phyloP scores from a whole-genome alignment of 2,888 invertebrate genomes.

The Protonemura montana region DNA sequence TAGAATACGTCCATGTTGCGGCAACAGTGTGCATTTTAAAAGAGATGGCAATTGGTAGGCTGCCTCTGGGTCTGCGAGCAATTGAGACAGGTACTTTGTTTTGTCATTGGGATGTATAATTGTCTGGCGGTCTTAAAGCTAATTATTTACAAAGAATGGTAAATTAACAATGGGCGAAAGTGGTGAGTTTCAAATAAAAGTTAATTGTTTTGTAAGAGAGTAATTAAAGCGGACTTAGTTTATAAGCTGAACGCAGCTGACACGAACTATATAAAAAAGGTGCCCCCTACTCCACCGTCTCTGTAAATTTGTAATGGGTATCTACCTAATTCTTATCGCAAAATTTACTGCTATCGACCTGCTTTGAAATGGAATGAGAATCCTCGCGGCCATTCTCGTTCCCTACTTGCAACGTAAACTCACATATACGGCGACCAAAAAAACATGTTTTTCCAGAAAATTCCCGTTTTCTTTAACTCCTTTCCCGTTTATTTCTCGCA shows the following conservation, averaged over 20 bases:
- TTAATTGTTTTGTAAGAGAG: conserved; percentile 12
- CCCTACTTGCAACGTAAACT: neutral
- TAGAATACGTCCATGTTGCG: conserved; percentile 7
- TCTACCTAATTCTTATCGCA: neutral
- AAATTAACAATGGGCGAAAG: neutral
- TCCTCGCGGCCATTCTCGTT: neutral
- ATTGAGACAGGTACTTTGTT: neutral
- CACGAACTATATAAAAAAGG: neutral
- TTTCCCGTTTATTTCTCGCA: neutral
- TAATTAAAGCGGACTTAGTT: neutral
- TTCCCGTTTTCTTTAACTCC: neutral
- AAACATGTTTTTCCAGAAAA: neutral
- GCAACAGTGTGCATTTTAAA: neutral
- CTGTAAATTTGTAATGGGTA: neutral
- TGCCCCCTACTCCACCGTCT: neutral
- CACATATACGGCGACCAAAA: no score
- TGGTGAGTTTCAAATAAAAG: conserved; percentile 1
- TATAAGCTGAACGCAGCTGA: neutral
- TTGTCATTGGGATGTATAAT: neutral
- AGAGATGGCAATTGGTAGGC: neutral
- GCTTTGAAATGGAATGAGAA: neutral
- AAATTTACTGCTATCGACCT: neutral
- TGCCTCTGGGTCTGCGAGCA: neutral
- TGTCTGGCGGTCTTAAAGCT: neutral
- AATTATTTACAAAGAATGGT: conserved; percentile 4